phyloP scores from a whole-genome alignment of 2,797 vertebrate genomes.

The Melanotaenia parkinsoni region DNA sequence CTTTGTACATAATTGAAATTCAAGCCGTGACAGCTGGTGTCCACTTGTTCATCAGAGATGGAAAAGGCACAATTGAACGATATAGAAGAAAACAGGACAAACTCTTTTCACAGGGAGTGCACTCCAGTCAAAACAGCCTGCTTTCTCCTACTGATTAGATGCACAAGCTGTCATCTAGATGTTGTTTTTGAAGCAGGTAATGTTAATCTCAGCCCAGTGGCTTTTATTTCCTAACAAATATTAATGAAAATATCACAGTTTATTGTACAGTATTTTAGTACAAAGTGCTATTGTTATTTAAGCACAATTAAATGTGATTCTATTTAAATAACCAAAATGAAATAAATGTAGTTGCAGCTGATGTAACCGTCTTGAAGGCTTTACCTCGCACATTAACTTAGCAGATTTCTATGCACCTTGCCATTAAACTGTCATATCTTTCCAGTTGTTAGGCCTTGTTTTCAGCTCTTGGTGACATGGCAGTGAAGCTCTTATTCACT shows the following conservation, averaged over 20 bases:
- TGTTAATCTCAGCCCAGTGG: constrained; percentile 22
- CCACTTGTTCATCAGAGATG: constrained; percentile 45
- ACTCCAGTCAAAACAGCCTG: constrained; percentile 33
- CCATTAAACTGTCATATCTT: constrained; percentile 45
- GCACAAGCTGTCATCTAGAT: constrained; percentile 31
- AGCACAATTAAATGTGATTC: constrained; percentile 20
- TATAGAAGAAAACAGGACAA: constrained; percentile 31
- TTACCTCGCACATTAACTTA: constrained; percentile 41
- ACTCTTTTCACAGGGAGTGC: constrained; percentile 29
- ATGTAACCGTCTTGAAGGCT: constrained; percentile 33
- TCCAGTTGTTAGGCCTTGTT: constrained; percentile 39
- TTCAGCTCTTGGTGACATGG: constrained; percentile 49
- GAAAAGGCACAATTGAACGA: constrained; percentile 35
- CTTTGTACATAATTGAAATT: constrained; percentile 33
- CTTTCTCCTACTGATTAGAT: constrained; percentile 37
- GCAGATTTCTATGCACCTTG: constrained; percentile 33
- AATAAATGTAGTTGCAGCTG: constrained; percentile 6
- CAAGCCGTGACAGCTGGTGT: constrained; percentile 42
- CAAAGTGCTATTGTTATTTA: constrained; percentile 20
- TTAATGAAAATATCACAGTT: not conserved
- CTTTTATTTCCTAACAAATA: constrained; percentile 35
- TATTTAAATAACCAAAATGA: constrained; percentile 20
- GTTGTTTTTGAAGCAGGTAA: constrained; percentile 4
- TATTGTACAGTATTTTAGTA: not conserved
- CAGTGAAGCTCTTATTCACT: constrained; percentile 41